These are phyloP conservation scores for Argyrosomus japonicus DNA, from an alignment of 2,113 vertebrate genomes.

Conservation along the genomic window DNA sequence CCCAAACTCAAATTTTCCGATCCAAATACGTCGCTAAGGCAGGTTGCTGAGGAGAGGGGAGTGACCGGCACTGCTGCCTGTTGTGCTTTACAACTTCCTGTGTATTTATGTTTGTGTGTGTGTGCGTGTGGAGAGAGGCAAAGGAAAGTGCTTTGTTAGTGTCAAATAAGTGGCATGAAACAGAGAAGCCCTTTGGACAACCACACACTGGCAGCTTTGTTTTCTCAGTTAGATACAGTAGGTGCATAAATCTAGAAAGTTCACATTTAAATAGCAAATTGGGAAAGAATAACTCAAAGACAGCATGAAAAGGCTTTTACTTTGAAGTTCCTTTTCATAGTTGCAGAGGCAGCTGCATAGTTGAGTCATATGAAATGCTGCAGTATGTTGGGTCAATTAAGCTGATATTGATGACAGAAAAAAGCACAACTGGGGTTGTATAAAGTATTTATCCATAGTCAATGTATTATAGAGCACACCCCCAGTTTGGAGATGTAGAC, in stretches of 20 bases:
- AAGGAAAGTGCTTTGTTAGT: constrained; percentile 20
- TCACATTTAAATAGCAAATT: not conserved
- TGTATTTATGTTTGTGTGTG: constrained; percentile 33
- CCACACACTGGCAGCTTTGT: not conserved
- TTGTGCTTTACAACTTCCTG: constrained; percentile 71
- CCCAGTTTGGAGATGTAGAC: too few species aligned
- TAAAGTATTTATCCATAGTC: too few species aligned
- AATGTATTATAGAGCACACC: too few species aligned
- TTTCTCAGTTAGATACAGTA: not conserved
- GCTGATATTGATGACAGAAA: not conserved
- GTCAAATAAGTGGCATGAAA: not conserved
- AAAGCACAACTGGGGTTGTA: too few species aligned
- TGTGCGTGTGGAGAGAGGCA: not conserved
- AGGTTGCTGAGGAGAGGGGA: constrained; percentile 48
- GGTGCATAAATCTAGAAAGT: not conserved
- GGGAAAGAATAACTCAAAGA: not conserved
- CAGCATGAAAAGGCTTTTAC: not conserved
- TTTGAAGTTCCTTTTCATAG: not conserved
- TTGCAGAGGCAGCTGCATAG: not conserved
- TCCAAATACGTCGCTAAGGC: constrained; percentile 75
- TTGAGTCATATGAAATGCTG: not conserved
- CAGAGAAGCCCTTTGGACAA: constrained; percentile 3
- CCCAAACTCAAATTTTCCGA: constrained; percentile 74
- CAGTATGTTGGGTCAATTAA: not conserved
- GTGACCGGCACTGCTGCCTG: constrained; percentile 26